Conservation (phyloP, 2,888 invertebrate species). For the Cephus spinipes region DNA sequence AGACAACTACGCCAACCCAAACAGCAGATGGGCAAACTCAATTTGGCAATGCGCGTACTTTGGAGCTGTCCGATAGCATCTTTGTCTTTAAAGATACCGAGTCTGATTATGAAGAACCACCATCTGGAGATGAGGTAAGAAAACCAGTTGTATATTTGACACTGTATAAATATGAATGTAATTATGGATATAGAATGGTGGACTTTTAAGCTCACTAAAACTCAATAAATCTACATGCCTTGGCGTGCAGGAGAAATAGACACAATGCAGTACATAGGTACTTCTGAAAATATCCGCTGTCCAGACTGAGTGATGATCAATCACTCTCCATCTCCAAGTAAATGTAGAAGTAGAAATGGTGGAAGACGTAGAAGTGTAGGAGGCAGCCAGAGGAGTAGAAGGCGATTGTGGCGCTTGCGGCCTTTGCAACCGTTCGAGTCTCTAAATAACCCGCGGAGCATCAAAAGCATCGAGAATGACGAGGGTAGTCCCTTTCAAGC, state of each 20-base stretch:
- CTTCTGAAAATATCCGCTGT: constrained; percentile 35
- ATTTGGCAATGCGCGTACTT: constrained; percentile 57
- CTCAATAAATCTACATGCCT: too few relatives aligned
- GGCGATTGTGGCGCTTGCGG: too few relatives aligned
- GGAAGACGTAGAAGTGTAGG: constrained; percentile 30
- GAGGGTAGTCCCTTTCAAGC: constrained; percentile 11
- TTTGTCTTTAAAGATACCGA: constrained; percentile 61
- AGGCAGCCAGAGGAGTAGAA: background rate
- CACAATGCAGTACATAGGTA: too few relatives aligned
- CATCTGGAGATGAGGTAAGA: constrained; percentile 46
- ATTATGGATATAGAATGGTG: too few relatives aligned
- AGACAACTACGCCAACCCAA: constrained; percentile 20
- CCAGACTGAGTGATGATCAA: constrained; percentile 50
- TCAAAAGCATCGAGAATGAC: constrained; percentile 18
- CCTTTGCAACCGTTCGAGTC: constrained; percentile 24
- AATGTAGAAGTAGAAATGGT: background rate
- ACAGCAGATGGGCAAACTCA: constrained; percentile 56
- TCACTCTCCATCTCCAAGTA: constrained; percentile 35
- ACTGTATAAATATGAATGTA: too few relatives aligned
- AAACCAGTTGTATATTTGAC: too few relatives aligned
- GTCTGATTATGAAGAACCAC: constrained; percentile 63
- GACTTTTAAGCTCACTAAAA: too few relatives aligned
- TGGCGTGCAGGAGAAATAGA: too few relatives aligned
- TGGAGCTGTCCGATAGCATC: constrained; percentile 60
- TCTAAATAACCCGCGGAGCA: constrained; percentile 26